These are phyloP conservation scores for Pteromalus puparum DNA, from an alignment of 1,140 invertebrate genomes.

Conservation along the genomic window DNA sequence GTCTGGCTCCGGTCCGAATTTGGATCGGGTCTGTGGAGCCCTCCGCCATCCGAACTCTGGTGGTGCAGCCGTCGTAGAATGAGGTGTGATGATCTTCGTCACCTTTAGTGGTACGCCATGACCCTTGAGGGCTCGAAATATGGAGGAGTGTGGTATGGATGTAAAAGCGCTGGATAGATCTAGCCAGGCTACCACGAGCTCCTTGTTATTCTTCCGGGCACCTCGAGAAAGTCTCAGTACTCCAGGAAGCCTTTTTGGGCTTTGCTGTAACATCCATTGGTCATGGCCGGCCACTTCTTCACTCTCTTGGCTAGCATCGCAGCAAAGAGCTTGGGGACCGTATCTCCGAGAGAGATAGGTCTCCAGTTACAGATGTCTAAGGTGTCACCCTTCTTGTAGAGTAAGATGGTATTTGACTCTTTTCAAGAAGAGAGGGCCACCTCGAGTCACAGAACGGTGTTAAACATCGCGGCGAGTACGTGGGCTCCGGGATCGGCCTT, in stretches of 20 bases:
- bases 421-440: conserved; percentile 41
- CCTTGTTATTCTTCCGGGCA: conserved; percentile 58
- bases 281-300: too few relatives aligned
- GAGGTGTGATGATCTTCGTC: neutral
- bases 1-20: too few relatives aligned
- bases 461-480: too few relatives aligned
- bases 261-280: too few relatives aligned
- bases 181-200: conserved; percentile 59
- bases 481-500: too few relatives aligned
- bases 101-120: neutral
- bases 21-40: too few relatives aligned
- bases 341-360: conserved; percentile 36
- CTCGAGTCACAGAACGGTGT: neutral
- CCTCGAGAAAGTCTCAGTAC: too few relatives aligned
- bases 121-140: neutral
- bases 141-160: conserved; percentile 13
- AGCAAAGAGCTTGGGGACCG: too few relatives aligned
- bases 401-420: conserved; percentile 59
- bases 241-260: conserved; percentile 63
- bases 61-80: neutral
- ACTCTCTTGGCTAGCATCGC: too few relatives aligned
- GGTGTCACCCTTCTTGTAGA: conserved; percentile 63
- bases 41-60: neutral
- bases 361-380: conserved; percentile 62
- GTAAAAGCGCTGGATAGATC: conserved; percentile 60